phyloP scores from a whole-genome alignment of 2,113 vertebrate species.

The Bufo gargarizans region DNA sequence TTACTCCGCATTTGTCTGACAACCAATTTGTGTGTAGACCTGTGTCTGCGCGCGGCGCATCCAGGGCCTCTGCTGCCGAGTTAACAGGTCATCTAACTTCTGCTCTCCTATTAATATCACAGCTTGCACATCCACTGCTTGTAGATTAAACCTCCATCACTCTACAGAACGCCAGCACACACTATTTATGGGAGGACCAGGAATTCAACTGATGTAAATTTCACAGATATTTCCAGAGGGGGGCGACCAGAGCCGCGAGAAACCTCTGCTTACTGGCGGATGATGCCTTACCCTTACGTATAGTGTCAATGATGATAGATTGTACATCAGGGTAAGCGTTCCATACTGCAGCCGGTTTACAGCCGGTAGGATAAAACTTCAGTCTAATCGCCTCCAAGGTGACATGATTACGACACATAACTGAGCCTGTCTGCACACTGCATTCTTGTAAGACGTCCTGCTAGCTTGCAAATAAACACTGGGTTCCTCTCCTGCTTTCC shows the following conservation, averaged over 20 bases:
- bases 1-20: conserved; percentile 40
- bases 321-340: neutral
- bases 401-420: conserved; percentile 30
- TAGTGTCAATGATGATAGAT: conserved; percentile 39
- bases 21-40: conserved; percentile 43
- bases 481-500: neutral
- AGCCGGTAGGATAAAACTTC: conserved; percentile 32
- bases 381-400: conserved; percentile 42
- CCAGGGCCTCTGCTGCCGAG: conserved; percentile 17
- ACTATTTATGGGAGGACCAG: conserved; percentile 15
- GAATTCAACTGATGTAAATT: conserved; percentile 46
- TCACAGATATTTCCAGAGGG: neutral
- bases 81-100: conserved; percentile 29
- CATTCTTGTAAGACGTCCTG: conserved; percentile 1
- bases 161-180: neutral
- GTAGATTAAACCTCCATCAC: conserved; percentile 31
- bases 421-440: neutral
- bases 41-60: neutral
- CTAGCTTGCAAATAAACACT: neutral
- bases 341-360: conserved; percentile 18
- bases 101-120: conserved; percentile 30
- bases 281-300: conserved; percentile 14
- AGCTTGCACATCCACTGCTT: conserved; percentile 14
- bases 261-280: neutral
- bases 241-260: neutral